Base-by-base conservation (phyloP, 2,888 invertebrate species). In the Plebejus melissa region DNA sequence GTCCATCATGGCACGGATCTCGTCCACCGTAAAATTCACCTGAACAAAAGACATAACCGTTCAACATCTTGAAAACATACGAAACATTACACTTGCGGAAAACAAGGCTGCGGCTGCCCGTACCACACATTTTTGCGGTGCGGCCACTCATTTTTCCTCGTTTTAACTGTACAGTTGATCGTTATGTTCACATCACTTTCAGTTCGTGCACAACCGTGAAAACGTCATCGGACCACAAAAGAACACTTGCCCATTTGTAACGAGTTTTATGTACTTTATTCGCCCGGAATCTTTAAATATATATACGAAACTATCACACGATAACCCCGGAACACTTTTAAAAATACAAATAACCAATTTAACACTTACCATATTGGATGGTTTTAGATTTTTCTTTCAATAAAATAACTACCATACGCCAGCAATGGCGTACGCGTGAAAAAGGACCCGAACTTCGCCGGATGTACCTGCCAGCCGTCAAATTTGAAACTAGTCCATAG, bases 21-120 rank as follows among this genome's bases (percentile, higher is more conserved):
- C 99, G 95, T 99, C 99, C 94, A 99, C 98, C 82, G 99, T 99
- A 94, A 99, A 99, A 96, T 99, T 99, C 96, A 99, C 99, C 99
- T 99, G 91, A 81, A 83, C 85, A 91, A 87, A 90, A 83, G 85
- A 88, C 83, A 87, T 87, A 86, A 87, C 82, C 84, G 78, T 81
- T 90, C 83, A 90, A 84, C 86, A 88, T 88, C 79, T 80, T 81
- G 82, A 81, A 78, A 84, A 81, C 78, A 76, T 41, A 69, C 28
- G 54, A 77, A 78, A 86, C 86, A 84, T 58, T 74, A 46, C 75
- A 87, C 65, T 13, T 32, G 86, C 88, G 88, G 87, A 87, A 86
- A 87, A 86, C 85, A 82, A 80, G 80, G 74, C 36, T 69, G 65
- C 70, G 79, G 75, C 74, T 83, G 78, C 82, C 80, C 82, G 86